A percentile compares a stretch with the other conserved stretches of the same genome.
Conservation (phyloP, 2,888 invertebrate species). For the Monopis laevigella region DNA sequence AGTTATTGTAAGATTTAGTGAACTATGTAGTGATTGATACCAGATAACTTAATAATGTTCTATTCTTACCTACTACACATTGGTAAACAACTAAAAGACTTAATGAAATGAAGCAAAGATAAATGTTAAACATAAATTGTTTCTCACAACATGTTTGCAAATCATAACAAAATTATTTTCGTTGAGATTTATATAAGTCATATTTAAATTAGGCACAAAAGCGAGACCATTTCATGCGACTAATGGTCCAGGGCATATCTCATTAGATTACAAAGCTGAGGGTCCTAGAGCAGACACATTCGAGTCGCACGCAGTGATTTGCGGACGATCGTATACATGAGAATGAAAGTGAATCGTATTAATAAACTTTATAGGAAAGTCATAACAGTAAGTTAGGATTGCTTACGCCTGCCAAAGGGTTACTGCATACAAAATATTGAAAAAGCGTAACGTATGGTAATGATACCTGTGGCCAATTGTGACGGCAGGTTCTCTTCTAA, state of each 20-base stretch:
- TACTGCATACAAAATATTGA: conserved; percentile 9
- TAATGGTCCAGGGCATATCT: conserved; percentile 25
- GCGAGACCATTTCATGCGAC: conserved; percentile 17
- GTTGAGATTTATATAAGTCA: neutral
- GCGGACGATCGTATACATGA: conserved; percentile 21
- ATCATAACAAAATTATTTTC: no score
- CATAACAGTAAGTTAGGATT: conserved; percentile 26
- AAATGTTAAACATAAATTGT: no score
- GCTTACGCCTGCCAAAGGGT: conserved; percentile 21
- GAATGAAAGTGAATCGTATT: conserved; percentile 22
- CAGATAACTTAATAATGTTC: neutral
- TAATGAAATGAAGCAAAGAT: no score
- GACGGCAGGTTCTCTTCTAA: neutral
- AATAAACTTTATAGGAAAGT: conserved; percentile 18
- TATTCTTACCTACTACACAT: no score
- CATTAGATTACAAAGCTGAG: conserved; percentile 26
- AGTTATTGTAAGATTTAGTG: conserved; percentile 30
- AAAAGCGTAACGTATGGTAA: conserved; percentile 10
- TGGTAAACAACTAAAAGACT: no score
- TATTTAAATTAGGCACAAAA: conserved; percentile 12
- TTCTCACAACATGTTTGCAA: neutral
- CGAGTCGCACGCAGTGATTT: conserved; percentile 18
- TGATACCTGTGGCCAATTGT: conserved; percentile 7
- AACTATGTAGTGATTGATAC: conserved; percentile 2
- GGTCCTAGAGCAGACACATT: conserved; percentile 8